Conservation (phyloP, 2,113 vertebrate genomes). For the Brachypodius melanocephalos region DNA sequence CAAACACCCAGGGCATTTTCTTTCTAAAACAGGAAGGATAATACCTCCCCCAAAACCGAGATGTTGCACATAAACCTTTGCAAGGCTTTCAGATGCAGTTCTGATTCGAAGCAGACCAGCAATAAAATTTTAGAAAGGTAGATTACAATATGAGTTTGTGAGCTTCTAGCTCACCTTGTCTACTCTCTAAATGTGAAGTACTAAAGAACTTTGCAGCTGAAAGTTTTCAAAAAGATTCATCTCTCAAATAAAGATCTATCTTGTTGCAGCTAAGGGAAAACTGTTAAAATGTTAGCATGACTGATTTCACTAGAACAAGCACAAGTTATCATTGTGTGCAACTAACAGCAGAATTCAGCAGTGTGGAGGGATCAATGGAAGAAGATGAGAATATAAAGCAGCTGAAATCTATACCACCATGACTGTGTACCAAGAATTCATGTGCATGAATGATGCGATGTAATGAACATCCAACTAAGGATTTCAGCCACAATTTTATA, state of each 20-base stretch:
- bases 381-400: neutral
- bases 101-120: neutral
- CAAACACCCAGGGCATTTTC: neutral
- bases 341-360: neutral
- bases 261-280: neutral
- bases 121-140: neutral
- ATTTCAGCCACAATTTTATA: neutral
- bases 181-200: neutral
- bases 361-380: neutral
- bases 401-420: neutral
- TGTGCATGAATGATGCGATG: neutral
- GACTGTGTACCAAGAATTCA: neutral
- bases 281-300: neutral
- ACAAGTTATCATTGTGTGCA: neutral
- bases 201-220: neutral
- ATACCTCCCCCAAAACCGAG: neutral
- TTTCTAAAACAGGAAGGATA: neutral
- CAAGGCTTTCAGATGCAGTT: neutral
- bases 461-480: neutral
- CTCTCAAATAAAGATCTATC: neutral
- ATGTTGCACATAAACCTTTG: neutral
- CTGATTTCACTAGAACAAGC: neutral
- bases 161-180: neutral
- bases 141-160: neutral
- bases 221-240: neutral